phyloP scores from a whole-genome alignment of 64 coral and sea anemone species.

The Anthopleura sola region DNA sequence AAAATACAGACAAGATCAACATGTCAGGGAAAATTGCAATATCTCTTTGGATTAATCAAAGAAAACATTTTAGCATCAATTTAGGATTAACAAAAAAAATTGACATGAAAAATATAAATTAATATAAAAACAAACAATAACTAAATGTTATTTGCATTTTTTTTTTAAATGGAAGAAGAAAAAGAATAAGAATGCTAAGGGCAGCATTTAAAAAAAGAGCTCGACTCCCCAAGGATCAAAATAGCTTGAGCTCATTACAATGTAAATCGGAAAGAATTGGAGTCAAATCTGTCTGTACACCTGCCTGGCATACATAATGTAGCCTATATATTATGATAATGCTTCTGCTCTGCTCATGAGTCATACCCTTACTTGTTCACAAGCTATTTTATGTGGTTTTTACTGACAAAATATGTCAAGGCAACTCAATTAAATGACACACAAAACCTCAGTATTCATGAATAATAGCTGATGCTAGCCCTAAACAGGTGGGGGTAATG shows the following conservation, averaged over 20 bases:
- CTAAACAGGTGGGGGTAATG: slow-evolving; percentile 10
- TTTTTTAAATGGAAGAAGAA: neutral
- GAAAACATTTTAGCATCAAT: neutral
- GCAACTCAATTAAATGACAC: neutral
- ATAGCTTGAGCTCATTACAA: slow-evolving; percentile 10
- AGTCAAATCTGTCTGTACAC: neutral
- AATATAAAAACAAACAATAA: neutral
- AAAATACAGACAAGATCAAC: no score
- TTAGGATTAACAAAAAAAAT: neutral
- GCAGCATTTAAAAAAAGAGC: neutral
- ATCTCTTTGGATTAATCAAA: no score
- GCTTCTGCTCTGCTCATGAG: neutral
- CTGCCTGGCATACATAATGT: neutral
- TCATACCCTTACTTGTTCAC: neutral
- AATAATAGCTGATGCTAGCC: slow-evolving; percentile 12
- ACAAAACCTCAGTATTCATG: neutral
- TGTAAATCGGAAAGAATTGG: slow-evolving; percentile 17
- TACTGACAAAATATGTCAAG: slow-evolving; percentile 7
- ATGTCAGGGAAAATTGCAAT: no score
- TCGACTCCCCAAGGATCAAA: neutral
- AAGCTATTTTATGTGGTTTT: neutral
- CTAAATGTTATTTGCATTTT: neutral
- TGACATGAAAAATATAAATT: neutral
- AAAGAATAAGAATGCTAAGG: neutral
- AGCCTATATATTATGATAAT: neutral